phyloP scores from a whole-genome alignment of 92 coral and sea anemone genomes.

The Actinostola sp. region DNA sequence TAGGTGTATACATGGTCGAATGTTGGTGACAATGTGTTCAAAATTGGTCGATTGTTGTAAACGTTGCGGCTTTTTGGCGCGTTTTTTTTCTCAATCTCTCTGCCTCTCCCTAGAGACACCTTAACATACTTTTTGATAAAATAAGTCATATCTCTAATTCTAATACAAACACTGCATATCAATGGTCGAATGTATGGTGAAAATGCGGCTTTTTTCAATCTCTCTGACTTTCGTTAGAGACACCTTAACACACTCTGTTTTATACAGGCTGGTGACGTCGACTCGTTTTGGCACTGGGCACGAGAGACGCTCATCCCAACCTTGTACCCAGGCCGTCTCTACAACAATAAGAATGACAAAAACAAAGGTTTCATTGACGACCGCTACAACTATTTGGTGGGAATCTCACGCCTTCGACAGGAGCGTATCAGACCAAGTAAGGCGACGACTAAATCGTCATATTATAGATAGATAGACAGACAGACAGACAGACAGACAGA shows the following conservation, averaged over 20 bases:
- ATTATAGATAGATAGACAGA: no score
- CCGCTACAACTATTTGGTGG: conserved; percentile 77
- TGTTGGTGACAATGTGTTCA: no score
- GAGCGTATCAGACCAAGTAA: conserved; percentile 69
- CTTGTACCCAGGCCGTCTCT: conserved; percentile 69
- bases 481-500: no score
- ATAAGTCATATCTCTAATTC: no score
- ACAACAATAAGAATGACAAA: conserved; percentile 68
- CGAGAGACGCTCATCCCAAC: conserved; percentile 74
- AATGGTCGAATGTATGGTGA: no score
- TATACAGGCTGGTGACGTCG: conserved; percentile 69
- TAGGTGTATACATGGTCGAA: no score
- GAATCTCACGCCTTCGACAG: conserved; percentile 82
- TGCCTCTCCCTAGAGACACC: not conserved
- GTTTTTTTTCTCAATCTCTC: not conserved
- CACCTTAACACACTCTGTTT: not conserved
- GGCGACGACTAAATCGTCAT: not conserved
- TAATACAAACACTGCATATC: no score
- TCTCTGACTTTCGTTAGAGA: not conserved
- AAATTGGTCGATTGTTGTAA: no score
- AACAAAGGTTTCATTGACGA: conserved; percentile 76
- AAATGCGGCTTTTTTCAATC: no score
- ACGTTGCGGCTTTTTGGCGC: no score
- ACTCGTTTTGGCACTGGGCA: conserved; percentile 81
- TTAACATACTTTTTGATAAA: no score